These are phyloP conservation scores for Ceyx cyanopectus DNA, from an alignment of 2,113 vertebrate genomes.

Conservation along the genomic window DNA sequence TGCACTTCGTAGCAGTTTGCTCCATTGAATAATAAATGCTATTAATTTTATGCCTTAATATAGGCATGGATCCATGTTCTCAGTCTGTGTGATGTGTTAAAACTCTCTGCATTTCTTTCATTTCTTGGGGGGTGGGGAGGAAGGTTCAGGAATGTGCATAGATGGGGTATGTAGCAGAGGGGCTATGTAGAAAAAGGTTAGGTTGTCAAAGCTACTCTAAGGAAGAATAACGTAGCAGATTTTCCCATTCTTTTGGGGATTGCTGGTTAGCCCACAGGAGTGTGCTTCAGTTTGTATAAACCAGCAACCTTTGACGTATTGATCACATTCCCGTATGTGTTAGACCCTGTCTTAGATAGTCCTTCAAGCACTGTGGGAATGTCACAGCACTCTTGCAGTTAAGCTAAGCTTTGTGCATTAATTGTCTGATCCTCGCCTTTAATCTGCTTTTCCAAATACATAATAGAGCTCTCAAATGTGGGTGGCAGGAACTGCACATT, in stretches of 20 bases:
- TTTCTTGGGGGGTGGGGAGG: neutral
- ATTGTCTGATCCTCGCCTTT: slow-evolving; percentile 42
- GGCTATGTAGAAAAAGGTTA: neutral
- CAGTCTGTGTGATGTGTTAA: neutral
- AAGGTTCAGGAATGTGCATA: neutral
- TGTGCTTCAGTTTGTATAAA: neutral
- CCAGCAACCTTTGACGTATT: neutral
- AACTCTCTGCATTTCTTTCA: neutral
- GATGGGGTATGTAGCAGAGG: neutral
- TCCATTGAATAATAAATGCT: slow-evolving; percentile 47
- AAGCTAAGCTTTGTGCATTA: neutral
- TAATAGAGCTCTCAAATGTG: slow-evolving; percentile 8
- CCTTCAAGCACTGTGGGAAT: slow-evolving; percentile 11
- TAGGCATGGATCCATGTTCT: slow-evolving; percentile 16
- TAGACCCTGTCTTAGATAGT: neutral
- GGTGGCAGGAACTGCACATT: slow-evolving; percentile 3
- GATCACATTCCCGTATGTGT: neutral
- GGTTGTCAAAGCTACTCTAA: neutral
- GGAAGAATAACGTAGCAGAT: neutral
- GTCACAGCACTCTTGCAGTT: neutral
- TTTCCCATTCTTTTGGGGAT: neutral
- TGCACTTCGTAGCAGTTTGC: slow-evolving; percentile 3
- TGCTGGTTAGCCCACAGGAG: neutral
- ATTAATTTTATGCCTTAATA: slow-evolving; percentile 69
- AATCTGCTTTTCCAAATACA: slow-evolving; percentile 39